These are phyloP conservation scores for Festucalex cinctus DNA, from an alignment of 2,113 vertebrate genomes.

Conservation along the genomic window DNA sequence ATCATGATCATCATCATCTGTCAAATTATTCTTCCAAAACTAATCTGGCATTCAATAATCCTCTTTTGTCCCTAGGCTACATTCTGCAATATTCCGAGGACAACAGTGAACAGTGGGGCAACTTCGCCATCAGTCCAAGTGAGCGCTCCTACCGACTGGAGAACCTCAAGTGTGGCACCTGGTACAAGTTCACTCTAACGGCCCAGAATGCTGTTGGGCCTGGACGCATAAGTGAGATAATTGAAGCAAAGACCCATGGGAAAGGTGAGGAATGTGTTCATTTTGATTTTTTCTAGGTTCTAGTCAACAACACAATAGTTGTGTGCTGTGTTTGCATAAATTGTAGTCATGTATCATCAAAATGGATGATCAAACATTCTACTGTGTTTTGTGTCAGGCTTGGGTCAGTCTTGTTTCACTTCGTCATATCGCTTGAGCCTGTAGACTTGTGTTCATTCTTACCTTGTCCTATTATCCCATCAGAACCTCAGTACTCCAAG, in stretches of 20 bases:
- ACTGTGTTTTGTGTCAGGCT: no score
- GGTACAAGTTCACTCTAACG: constrained; percentile 98
- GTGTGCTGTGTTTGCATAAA: background rate
- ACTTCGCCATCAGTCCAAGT: constrained; percentile 93
- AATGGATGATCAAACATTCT: no score
- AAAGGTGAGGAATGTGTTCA: constrained; percentile 76
- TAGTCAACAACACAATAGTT: background rate
- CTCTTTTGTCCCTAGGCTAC: constrained; percentile 76
- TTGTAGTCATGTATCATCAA: background rate
- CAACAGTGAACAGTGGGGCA: constrained; percentile 98
- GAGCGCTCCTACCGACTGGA: constrained; percentile 92
- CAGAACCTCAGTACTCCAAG: constrained; percentile 97
- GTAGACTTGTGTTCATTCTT: background rate
- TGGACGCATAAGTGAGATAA: constrained; percentile 97
- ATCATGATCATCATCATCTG: background rate
- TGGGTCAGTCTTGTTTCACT: no score
- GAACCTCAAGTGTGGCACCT: constrained; percentile 93
- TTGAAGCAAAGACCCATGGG: constrained; percentile 95
- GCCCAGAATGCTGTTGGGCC: constrained; percentile 97
- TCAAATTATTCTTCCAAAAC: background rate
- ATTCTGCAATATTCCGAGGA: constrained; percentile 97
- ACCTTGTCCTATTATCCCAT: background rate
- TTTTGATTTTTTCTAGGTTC: background rate
- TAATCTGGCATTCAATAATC: background rate
- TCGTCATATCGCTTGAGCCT: no score